phyloP scores from a whole-genome alignment of 2,888 invertebrate genomes.

The Aleiodes leptofemur region DNA sequence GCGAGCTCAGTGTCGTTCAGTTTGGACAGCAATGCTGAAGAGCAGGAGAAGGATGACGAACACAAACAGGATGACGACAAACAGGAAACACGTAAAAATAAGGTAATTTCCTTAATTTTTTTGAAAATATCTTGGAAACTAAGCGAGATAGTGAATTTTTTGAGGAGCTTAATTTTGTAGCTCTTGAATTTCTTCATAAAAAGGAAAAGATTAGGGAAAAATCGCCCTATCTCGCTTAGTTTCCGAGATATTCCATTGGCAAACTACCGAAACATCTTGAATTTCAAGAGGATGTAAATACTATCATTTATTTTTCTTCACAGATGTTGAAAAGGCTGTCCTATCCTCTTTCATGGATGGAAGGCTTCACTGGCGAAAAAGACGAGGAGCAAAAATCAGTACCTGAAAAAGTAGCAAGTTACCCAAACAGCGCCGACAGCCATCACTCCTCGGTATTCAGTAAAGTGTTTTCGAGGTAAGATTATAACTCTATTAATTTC shows the following conservation, averaged over 20 bases:
- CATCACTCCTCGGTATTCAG: slow-evolving; percentile 89
- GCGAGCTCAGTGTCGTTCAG: slow-evolving; percentile 85
- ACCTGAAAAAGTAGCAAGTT: slow-evolving; percentile 77
- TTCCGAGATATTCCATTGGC: no score
- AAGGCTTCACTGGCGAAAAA: slow-evolving; percentile 88
- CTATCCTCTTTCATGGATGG: slow-evolving; percentile 94
- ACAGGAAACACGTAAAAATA: slow-evolving; percentile 83
- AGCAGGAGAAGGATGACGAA: slow-evolving; percentile 77
- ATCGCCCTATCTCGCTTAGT: no score
- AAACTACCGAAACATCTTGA: background rate
- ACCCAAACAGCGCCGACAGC: slow-evolving; percentile 80
- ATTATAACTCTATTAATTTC: background rate
- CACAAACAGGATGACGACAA: slow-evolving; percentile 77
- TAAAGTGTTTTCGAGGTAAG: slow-evolving; percentile 93
- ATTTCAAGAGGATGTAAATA: slow-evolving; percentile 29
- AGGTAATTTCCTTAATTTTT: slow-evolving; percentile 76
- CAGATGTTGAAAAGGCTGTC: slow-evolving; percentile 94
- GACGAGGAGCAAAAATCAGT: slow-evolving; percentile 79
- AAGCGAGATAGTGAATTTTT: background rate
- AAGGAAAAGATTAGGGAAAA: no score
- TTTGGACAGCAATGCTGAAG: slow-evolving; percentile 79
- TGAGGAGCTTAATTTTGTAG: no score
- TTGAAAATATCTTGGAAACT: slow-evolving; percentile 5
- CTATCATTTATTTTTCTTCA: slow-evolving; percentile 56
- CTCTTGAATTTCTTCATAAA: no score